These are phyloP conservation scores for Drosophila nannoptera DNA, from an alignment of 1,140 invertebrate genomes.

Conservation along the genomic window DNA sequence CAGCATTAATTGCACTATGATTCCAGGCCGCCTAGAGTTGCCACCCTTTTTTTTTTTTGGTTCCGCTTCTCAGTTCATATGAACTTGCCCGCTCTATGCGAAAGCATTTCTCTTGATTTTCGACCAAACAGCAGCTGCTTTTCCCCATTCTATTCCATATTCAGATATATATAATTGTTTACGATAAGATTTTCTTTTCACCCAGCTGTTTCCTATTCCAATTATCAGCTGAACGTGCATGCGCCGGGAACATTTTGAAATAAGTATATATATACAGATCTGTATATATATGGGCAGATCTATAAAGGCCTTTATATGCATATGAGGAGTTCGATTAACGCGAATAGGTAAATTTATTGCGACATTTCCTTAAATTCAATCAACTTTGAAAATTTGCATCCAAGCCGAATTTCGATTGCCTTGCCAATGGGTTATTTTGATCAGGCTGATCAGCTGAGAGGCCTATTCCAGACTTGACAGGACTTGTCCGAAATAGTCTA, in stretches of 20 bases:
- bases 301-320: background rate
- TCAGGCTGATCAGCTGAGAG: no score
- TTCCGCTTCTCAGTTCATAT: background rate
- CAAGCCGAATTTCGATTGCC: no score
- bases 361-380: constrained; percentile 32
- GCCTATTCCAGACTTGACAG: no score
- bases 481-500: no score
- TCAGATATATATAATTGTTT: background rate
- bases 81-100: background rate
- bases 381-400: no score
- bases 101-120: constrained; percentile 3
- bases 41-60: background rate
- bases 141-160: background rate
- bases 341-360: background rate
- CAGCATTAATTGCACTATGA: no score
- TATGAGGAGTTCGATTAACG: constrained; percentile 6
- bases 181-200: background rate
- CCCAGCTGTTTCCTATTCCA: background rate
- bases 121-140: constrained; percentile 5
- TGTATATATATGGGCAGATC: background rate
- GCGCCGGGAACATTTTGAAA: background rate
- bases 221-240: constrained; percentile 12
- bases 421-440: no score
- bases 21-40: no score
- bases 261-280: background rate